These are phyloP conservation scores for Contarinia nasturtii DNA, from an alignment of 1,140 invertebrate genomes.

Conservation along the genomic window DNA sequence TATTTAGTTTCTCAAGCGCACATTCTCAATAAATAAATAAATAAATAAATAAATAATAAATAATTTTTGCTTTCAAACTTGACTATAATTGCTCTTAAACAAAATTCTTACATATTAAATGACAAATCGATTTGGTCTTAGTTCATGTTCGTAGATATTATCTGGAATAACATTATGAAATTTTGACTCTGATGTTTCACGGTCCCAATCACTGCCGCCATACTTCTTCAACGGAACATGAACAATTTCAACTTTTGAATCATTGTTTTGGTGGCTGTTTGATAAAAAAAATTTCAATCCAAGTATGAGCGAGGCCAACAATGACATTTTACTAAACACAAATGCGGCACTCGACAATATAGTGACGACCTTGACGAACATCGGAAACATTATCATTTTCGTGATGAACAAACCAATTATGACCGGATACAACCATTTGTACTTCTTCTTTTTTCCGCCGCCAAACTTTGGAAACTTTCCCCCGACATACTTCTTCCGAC, in stretches of 20 bases:
- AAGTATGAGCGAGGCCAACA: slow-evolving; percentile 23
- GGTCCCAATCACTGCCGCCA: background rate
- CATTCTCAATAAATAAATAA: too few relatives aligned
- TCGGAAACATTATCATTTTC: slow-evolving; percentile 37
- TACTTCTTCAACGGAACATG: slow-evolving; percentile 10
- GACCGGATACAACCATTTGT: slow-evolving; percentile 23
- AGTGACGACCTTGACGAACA: slow-evolving; percentile 39
- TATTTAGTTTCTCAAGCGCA: too few relatives aligned
- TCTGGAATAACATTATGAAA: too few relatives aligned
- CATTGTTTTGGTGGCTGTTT: background rate
- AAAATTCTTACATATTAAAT: too few relatives aligned
- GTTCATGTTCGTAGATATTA: too few relatives aligned
- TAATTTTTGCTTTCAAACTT: too few relatives aligned
- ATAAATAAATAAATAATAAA: too few relatives aligned
- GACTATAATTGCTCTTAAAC: too few relatives aligned
- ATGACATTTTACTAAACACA: slow-evolving; percentile 32
- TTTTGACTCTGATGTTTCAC: slow-evolving; percentile 1
- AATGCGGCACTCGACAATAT: slow-evolving; percentile 37
- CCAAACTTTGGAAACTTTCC: too few relatives aligned
- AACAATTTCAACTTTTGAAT: slow-evolving; percentile 10
- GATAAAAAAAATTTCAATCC: slow-evolving; percentile 19
- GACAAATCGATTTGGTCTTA: too few relatives aligned
- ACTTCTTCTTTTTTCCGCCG: too few relatives aligned
- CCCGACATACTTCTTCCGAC: too few relatives aligned
- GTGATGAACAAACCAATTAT: slow-evolving; percentile 37